Percentiles rank a stretch among this genome's conserved stretches.
Evolutionary conservation across 1,140 invertebrate species (phyloP).

Genomic region (Drosophila lini): DNA sequence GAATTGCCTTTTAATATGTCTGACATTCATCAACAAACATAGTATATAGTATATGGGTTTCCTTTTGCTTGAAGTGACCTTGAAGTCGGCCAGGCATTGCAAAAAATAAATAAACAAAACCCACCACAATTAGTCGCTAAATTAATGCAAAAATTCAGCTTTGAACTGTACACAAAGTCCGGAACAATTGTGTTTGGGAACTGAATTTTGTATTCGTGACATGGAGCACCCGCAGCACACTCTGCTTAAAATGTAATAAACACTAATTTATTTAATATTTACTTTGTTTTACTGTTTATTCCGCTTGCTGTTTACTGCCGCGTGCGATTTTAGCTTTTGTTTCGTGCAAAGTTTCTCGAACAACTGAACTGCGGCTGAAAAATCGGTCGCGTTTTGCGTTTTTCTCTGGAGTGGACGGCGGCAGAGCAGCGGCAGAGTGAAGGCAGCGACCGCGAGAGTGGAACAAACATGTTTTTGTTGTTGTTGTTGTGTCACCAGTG

Average conservation of each 20-base stretch:
- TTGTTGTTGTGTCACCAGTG: constrained; percentile 2
- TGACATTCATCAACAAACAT: constrained; percentile 1
- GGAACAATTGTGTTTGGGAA: not conserved
- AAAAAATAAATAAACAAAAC: constrained; percentile 37
- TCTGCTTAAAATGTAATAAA: constrained; percentile 2
- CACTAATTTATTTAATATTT: constrained; percentile 48
- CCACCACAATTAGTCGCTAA: constrained; percentile 10
- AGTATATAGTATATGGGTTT: constrained; percentile 6
- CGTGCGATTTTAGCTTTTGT: constrained; percentile 48
- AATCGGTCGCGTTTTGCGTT: constrained; percentile 29
- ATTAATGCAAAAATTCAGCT: constrained; percentile 15
- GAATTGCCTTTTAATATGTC: constrained; percentile 14
- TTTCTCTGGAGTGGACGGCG: constrained; percentile 28
- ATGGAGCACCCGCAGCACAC: not conserved
- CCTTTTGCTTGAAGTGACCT: constrained; percentile 29
- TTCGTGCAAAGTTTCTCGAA: constrained; percentile 69
- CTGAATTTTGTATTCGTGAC: not conserved
- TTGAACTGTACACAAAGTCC: not conserved
- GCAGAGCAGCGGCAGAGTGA: constrained; percentile 11
- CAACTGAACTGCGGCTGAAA: constrained; percentile 63
- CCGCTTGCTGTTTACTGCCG: constrained; percentile 38
- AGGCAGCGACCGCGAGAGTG: constrained; percentile 30
- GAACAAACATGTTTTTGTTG: constrained; percentile 37
- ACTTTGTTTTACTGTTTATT: constrained; percentile 55
- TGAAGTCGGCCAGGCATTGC: constrained; percentile 31